Percentiles rank a stretch among this genome's conserved stretches.
Conservation (phyloP, 2,888 invertebrate genomes). For the Campoplex capitator region DNA sequence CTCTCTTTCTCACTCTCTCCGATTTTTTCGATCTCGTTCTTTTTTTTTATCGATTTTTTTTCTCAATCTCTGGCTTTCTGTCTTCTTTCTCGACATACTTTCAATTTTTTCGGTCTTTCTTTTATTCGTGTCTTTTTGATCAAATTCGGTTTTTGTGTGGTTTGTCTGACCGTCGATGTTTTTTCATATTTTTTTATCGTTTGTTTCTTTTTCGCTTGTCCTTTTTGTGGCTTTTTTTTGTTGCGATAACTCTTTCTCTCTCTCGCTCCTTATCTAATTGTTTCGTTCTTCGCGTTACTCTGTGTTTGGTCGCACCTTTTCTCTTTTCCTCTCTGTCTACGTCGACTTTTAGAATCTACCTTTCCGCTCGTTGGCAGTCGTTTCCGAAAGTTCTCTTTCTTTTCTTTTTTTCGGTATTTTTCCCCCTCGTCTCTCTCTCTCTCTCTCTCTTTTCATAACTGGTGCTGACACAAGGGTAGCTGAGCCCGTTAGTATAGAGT, state of each 20-base stretch:
- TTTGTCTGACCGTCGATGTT: neutral
- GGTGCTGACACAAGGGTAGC: slow-evolving; percentile 75
- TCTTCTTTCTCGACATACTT: neutral
- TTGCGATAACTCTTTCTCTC: neutral
- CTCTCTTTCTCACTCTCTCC: slow-evolving; percentile 36
- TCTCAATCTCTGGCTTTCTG: neutral
- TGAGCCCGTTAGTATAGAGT: slow-evolving; percentile 66
- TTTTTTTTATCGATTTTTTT: neutral
- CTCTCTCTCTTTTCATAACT: slow-evolving; percentile 65
- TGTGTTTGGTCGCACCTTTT: neutral
- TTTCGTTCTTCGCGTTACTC: neutral
- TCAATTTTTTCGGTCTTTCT: neutral
- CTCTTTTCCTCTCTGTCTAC: neutral
- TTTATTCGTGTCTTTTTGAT: neutral
- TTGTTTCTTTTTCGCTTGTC: neutral
- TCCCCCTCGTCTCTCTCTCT: slow-evolving; percentile 12
- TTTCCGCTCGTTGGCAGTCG: neutral
- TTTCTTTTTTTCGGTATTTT: slow-evolving; percentile 16
- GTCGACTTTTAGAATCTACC: neutral
- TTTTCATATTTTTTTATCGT: neutral
- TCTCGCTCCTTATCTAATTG: neutral
- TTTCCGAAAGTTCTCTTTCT: slow-evolving; percentile 15
- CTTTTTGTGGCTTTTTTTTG: neutral
- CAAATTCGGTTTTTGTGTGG: neutral
- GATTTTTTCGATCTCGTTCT: slow-evolving; percentile 30